Conservation (phyloP, 2,797 vertebrate genomes). For the Danio jaintianensis region DNA sequence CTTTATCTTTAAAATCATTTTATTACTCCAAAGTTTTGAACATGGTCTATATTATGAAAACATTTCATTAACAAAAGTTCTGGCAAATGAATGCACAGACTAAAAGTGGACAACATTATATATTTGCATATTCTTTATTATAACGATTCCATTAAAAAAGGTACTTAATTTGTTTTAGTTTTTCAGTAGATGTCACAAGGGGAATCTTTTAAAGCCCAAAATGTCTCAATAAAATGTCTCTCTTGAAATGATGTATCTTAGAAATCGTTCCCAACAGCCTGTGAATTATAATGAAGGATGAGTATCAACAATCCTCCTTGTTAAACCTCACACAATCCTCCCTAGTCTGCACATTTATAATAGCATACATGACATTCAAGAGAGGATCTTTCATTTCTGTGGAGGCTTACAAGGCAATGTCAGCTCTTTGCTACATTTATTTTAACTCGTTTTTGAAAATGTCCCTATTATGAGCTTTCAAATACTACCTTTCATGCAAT, state of each 20-base stretch:
- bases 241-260: background rate
- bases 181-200: no score
- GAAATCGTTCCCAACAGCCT: background rate
- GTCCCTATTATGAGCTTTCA: no score
- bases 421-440: background rate
- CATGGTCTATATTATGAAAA: background rate
- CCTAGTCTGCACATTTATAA: background rate
- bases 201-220: background rate
- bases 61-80: background rate
- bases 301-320: background rate
- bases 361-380: slow-evolving; percentile 13
- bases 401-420: background rate
- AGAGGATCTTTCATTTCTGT: background rate
- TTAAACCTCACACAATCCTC: background rate
- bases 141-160: background rate
- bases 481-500: no score
- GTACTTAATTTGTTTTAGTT: no score
- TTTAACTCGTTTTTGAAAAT: background rate
- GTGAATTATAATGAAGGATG: background rate
- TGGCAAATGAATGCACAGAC: background rate
- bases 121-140: background rate
- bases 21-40: background rate
- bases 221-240: background rate
- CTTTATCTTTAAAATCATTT: no score
- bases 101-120: background rate